Conservation (phyloP, 2,797 vertebrate species). For the Loriculus beryllinus region DNA sequence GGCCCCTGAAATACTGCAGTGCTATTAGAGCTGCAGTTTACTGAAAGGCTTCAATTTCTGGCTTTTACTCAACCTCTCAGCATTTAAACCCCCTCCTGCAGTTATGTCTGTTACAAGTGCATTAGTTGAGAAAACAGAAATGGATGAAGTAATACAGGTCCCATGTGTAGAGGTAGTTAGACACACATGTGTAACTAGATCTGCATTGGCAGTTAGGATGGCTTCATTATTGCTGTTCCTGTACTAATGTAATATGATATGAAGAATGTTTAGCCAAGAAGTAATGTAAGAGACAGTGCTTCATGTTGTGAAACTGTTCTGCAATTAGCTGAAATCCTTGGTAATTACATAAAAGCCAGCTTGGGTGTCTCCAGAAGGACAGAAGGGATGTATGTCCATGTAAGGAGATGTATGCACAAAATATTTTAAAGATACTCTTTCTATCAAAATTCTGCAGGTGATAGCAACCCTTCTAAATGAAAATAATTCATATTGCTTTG, state of each 20-base stretch:
- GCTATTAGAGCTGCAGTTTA: neutral
- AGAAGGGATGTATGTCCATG: neutral
- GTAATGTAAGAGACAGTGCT: neutral
- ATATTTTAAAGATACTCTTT: neutral
- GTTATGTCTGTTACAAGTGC: neutral
- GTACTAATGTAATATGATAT: accelerated
- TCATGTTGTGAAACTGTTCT: neutral
- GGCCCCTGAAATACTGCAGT: neutral
- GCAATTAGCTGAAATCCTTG: neutral
- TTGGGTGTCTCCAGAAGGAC: neutral
- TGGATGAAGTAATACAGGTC: neutral
- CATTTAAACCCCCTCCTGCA: neutral
- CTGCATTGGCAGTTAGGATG: neutral
- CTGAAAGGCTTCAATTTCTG: neutral
- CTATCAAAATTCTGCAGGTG: neutral
- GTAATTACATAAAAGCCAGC: neutral
- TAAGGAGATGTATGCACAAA: neutral
- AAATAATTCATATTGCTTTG: neutral
- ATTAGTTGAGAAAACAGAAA: neutral
- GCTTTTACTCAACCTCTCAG: neutral
- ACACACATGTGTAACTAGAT: accelerated
- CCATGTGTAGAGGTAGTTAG: neutral
- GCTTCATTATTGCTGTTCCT: neutral
- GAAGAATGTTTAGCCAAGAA: neutral
- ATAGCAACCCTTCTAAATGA: neutral